Base-by-base conservation (phyloP, 1,140 invertebrate genomes). In the Mizuhopecten yessoensis region DNA sequence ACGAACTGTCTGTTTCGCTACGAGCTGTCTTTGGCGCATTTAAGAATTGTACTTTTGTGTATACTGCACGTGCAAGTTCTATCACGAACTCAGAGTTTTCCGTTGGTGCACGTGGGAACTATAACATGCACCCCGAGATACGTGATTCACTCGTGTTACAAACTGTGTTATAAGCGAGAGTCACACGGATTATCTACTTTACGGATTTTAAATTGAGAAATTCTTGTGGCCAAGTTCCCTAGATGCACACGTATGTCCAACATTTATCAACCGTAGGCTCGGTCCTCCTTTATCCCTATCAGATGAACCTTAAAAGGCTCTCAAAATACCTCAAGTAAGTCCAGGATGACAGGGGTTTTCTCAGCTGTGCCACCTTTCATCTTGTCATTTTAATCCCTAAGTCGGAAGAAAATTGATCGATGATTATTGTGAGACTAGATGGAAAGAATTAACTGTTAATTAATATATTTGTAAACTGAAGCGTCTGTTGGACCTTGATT, bases 341-440 rank as follows among this genome's bases (percentile, higher is more conserved):
- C 57, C n/a, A 75, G 57, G 57, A 75, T 75, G 57, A 75, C n/a
- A 75, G 57, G 57, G 57, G 57, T 75, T 75, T 75, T 75, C 57
- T 75, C 57, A 75, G 57, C 57, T 75, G 29, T 29, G 57, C 7
- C 57, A 75, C 57, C 57, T 75, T 75, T 75, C 57, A 75, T 75
- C 57, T 75, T 75, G 57, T 75, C 57, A 29, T 75, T 75, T 75
- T 29, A 75, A 75, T 75, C 57, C 57, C 57, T 13, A 11, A 29
- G 57, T 75, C 57, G 57, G 57, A 75, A 75, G 57, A 29, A n/a
- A 75, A 75, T 2, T 75, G 57, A 75, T 75, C 57, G 23, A 75
- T 75, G 57, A 75, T 29, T 75, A 75, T 75, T 75, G 57, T 75
- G 57, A 29, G 57, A 75, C 57, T 75, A 75, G 17, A 75, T n/a